Evolutionary conservation across 1,140 invertebrate species (phyloP).

Genomic region (Paraescarpia echinospica): DNA sequence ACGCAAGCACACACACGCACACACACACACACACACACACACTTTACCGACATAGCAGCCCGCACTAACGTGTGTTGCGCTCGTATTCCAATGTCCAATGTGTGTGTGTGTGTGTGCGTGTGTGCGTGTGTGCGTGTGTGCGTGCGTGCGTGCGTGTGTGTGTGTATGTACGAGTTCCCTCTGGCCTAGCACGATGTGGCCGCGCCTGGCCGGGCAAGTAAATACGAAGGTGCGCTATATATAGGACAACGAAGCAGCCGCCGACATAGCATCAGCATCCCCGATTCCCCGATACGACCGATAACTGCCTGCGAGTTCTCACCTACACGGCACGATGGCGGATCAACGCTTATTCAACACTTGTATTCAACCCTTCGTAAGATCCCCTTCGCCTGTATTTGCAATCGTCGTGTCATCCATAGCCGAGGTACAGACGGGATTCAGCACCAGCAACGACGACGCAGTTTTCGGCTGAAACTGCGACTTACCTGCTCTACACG

Average conservation of each 20-base stretch:
- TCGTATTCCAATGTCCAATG: no score
- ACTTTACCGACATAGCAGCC: no score
- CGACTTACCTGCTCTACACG: not conserved
- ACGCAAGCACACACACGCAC: no score
- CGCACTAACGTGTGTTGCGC: no score
- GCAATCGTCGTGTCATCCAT: not conserved
- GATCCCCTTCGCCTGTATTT: not conserved
- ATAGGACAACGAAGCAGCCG: not conserved
- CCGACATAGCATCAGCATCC: not conserved
- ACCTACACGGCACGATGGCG: not conserved
- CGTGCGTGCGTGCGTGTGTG: no score
- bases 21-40: no score
- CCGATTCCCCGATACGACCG: not conserved
- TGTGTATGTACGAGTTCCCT: not conserved
- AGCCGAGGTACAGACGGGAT: not conserved
- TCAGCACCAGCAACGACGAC: not conserved
- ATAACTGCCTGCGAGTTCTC: not conserved
- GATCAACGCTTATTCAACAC: not conserved
- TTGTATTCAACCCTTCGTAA: not conserved
- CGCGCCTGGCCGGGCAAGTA: not conserved
- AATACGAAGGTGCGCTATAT: not conserved
- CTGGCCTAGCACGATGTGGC: not conserved
- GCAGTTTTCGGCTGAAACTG: not conserved
- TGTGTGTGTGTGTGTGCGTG: no score
- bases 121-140: no score